phyloP scores from a whole-genome alignment of 2,797 vertebrate genomes.

The Kryptolebias ocellatus region DNA sequence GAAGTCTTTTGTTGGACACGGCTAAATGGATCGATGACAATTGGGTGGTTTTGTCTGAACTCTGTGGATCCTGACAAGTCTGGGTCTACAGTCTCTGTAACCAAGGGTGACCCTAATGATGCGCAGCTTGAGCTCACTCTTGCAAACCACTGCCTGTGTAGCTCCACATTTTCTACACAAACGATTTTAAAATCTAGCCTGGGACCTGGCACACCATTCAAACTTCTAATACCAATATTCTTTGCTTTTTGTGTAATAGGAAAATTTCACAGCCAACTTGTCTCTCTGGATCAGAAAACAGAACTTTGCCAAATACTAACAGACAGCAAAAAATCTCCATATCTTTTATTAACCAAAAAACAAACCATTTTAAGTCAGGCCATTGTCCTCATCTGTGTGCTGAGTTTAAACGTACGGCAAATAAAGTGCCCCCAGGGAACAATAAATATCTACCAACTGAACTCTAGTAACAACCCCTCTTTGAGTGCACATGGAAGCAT shows the following conservation, averaged over 20 bases:
- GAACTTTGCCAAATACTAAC: neutral
- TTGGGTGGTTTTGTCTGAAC: constrained; percentile 61
- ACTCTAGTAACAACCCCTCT: constrained; percentile 40
- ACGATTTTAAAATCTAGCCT: constrained; percentile 55
- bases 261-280: constrained; percentile 25
- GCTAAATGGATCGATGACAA: constrained; percentile 67
- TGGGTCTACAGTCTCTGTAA: constrained; percentile 64
- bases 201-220: constrained; percentile 55
- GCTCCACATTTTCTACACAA: constrained; percentile 60
- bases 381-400: constrained; percentile 7
- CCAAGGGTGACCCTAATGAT: constrained; percentile 75
- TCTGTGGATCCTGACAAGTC: constrained; percentile 60
- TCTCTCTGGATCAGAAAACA: neutral
- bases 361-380: neutral
- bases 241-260: constrained; percentile 26
- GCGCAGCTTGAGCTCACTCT: constrained; percentile 70
- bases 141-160: constrained; percentile 62
- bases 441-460: constrained; percentile 41
- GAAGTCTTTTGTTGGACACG: constrained; percentile 71
- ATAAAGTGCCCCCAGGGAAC: constrained; percentile 15
- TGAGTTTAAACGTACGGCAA: constrained; percentile 13
- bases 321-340: neutral
- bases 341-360: constrained; percentile 7
- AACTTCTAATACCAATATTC: constrained; percentile 14
- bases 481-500: constrained; percentile 23